Conservation (phyloP, 37 sponge, comb jelly and placozoan species). For the Halisarca cf. caerulea region DNA sequence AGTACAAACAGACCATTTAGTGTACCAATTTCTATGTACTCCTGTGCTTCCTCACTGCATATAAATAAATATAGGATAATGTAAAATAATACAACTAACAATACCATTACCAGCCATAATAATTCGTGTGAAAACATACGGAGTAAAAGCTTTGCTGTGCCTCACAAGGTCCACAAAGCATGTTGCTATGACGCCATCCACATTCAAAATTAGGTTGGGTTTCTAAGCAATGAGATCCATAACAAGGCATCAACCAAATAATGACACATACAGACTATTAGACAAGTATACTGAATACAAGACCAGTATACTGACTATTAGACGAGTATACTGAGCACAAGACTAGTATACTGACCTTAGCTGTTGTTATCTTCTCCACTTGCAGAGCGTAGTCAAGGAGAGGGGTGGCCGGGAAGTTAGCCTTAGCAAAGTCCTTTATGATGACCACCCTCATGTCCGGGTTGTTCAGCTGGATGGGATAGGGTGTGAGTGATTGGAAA, state of each 20-base stretch:
- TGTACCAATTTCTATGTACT: conserved; percentile 87
- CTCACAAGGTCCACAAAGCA: conserved; percentile 94
- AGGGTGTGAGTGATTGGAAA: too few relatives aligned
- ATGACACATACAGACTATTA: too few relatives aligned
- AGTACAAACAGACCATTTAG: conserved; percentile 96
- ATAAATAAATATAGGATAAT: background rate
- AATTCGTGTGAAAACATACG: conserved; percentile 33
- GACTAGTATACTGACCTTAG: conserved; percentile 66
- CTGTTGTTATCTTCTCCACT: conserved; percentile 97
- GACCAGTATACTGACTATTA: too few relatives aligned
- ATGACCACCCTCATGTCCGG: conserved; percentile 95
- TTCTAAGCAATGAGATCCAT: conserved; percentile 54
- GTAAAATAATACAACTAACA: background rate
- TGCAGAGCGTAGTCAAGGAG: conserved; percentile 91
- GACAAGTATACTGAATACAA: too few relatives aligned
- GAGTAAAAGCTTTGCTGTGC: conserved; percentile 83
- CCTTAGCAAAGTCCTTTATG: conserved; percentile 84
- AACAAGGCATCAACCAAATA: too few relatives aligned
- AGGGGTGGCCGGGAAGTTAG: conserved; percentile 88
- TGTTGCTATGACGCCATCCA: conserved; percentile 93
- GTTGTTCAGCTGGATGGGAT: conserved; percentile 63
- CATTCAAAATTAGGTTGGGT: conserved; percentile 98
- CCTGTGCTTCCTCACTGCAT: conserved; percentile 84
- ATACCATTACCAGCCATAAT: background rate
- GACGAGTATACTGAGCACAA: too few relatives aligned